Evolutionary conservation across 2,888 invertebrate species (phyloP), one percentile per base, ranked within the genome.

Genomic region (Neria commutata): DNA sequence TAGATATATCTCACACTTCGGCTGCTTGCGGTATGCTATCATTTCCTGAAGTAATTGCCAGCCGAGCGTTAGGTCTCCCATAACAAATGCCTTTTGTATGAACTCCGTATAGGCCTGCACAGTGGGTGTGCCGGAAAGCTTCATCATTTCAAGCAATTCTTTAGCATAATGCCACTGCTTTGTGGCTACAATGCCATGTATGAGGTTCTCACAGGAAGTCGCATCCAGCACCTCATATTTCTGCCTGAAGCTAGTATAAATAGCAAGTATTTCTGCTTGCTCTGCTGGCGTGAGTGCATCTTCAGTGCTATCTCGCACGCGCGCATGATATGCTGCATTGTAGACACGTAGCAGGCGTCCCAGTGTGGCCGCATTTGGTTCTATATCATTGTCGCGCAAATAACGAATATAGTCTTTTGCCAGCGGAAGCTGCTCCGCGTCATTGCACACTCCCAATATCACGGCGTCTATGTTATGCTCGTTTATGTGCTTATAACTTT

Each of bases 181-280:
- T 8, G 90, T 89, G 19, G 85, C 71, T 64, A 88, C 87, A 2
- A 94, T 74, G 0, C 86, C 90, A 60, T 81, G 79, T 56, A 91
- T 83, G 5, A 89, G 77, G 71, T 81, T 80, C 70, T 89, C 88
- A 68, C 86, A 85, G 17, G 89, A 88, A 2, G 71, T 73, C 16
- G 79, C 78, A 78, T 91, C 90, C 51, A 91, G 74, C 1, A 86
- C 72, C 52, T 86, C 83, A 74, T 88, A 85, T 63, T 85, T 84
- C 26, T 81, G 73, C 67, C 67, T 67, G 11, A 80, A 60, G 2
- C 62, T 47, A 2, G 69, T 73, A 70, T 81, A 87, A 54, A 86
- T 78, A 29, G 83, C 70, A 33, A 87, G 66, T 66, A 91, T 86
- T 66, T 86, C 83, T 3, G 81, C 55, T 74, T 85, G 85, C 50